Conservation (phyloP, 2,797 vertebrate species). For the Vultur gryphus region DNA sequence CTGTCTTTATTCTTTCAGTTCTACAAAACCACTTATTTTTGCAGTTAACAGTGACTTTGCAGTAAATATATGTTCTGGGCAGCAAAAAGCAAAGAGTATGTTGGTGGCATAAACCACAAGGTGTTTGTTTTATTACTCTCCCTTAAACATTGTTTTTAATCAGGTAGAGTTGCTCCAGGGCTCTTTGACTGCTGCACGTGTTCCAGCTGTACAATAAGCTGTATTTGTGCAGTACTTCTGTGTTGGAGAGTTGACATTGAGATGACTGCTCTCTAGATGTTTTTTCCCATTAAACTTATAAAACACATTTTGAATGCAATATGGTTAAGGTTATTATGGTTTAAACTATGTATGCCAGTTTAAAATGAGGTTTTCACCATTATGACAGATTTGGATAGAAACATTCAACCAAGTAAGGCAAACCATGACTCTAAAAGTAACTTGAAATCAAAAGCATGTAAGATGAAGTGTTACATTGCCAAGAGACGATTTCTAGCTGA, state of each 20-base stretch:
- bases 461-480: background rate
- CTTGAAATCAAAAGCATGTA: background rate
- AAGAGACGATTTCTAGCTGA: background rate
- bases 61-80: constrained; percentile 45
- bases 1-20: constrained; percentile 15
- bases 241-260: constrained; percentile 14
- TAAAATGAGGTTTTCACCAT: background rate
- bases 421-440: background rate
- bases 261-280: background rate
- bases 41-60: constrained; percentile 16
- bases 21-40: constrained; percentile 49
- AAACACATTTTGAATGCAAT: background rate
- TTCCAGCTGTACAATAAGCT: constrained; percentile 31
- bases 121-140: constrained; percentile 33
- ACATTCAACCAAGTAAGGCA: background rate
- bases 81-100: constrained; percentile 32
- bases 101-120: constrained; percentile 46
- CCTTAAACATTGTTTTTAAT: constrained; percentile 60
- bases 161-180: background rate
- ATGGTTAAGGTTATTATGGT: background rate
- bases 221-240: background rate
- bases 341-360: background rate
- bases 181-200: constrained; percentile 10
- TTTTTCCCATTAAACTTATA: background rate
- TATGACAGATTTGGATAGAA: background rate